Evolutionary conservation across 2,888 invertebrate species (phyloP).

Genomic region (Idaea dimidiata): DNA sequence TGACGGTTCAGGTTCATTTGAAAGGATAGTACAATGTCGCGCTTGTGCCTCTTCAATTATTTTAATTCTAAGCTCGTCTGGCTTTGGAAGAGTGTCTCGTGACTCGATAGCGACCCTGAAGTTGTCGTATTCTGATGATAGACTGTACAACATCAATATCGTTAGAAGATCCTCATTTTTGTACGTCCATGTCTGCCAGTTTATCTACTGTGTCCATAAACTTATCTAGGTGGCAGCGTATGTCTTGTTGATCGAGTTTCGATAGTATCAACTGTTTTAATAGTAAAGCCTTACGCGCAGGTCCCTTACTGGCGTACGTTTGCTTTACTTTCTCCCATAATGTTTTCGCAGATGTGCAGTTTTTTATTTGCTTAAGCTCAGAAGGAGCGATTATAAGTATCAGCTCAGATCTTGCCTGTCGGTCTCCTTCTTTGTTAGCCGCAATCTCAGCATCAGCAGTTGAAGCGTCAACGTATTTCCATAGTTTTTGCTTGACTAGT

Average conservation of each 20-base stretch:
- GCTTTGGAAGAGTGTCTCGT: conserved; percentile 14
- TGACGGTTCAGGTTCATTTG: too few relatives aligned
- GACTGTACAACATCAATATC: conserved; percentile 21
- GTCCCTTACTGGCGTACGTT: conserved; percentile 4
- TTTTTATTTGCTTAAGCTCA: too few relatives aligned
- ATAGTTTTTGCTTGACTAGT: too few relatives aligned
- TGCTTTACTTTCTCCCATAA: conserved; percentile 4
- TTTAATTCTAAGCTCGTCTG: conserved; percentile 22
- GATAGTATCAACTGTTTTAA: conserved; percentile 7
- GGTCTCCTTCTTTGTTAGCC: too few relatives aligned
- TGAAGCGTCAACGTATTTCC: too few relatives aligned
- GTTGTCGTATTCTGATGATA: conserved; percentile 16
- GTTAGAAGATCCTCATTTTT: too few relatives aligned
- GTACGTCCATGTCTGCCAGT: conserved; percentile 5
- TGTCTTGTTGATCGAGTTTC: not conserved
- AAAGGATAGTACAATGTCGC: too few relatives aligned
- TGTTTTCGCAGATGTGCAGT: too few relatives aligned
- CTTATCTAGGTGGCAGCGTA: not conserved
- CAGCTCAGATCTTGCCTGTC: too few relatives aligned
- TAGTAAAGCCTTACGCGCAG: conserved; percentile 6
- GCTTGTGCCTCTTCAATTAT: conserved; percentile 21
- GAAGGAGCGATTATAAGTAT: too few relatives aligned
- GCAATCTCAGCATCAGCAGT: too few relatives aligned
- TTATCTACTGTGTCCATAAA: conserved; percentile 6
- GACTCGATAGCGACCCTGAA: conserved; percentile 22